A percentile compares a stretch with the other conserved stretches of the same genome.
These are phyloP conservation scores for Anhinga anhinga DNA, from an alignment of 2,113 vertebrate species.

Conservation along the genomic window DNA sequence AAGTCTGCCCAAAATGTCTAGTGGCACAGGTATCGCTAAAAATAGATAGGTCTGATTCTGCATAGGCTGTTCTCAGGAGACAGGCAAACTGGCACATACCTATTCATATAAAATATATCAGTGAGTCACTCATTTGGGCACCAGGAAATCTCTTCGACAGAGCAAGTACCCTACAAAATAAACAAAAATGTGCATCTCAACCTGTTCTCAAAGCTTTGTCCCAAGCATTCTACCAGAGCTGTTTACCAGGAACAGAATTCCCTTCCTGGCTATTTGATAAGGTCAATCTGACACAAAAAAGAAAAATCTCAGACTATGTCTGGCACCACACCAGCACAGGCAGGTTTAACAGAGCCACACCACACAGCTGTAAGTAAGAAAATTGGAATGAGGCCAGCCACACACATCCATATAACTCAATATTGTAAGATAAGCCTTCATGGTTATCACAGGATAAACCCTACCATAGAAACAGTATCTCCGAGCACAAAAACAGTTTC, in stretches of 20 bases:
- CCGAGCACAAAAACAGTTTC: not conserved
- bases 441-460: not conserved
- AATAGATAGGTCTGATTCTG: not conserved
- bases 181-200: not conserved
- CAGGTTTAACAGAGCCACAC: not conserved
- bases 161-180: not conserved
- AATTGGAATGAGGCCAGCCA: not conserved
- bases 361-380: not conserved
- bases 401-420: not conserved
- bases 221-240: not conserved
- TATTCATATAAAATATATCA: rapidly evolving
- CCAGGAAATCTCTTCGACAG: not conserved
- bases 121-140: not conserved
- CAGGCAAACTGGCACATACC: not conserved
- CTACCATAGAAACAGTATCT: not conserved
- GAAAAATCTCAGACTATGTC: not conserved
- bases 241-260: not conserved
- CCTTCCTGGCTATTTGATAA: not conserved
- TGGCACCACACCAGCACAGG: not conserved
- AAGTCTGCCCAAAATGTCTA: not conserved
- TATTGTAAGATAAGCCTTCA: not conserved
- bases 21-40: not conserved
- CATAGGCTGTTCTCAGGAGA: not conserved
- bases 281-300: not conserved
- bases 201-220: not conserved